Evolutionary conservation across 2,113 vertebrate genomes (phyloP).

Genomic region (Fulica atra): DNA sequence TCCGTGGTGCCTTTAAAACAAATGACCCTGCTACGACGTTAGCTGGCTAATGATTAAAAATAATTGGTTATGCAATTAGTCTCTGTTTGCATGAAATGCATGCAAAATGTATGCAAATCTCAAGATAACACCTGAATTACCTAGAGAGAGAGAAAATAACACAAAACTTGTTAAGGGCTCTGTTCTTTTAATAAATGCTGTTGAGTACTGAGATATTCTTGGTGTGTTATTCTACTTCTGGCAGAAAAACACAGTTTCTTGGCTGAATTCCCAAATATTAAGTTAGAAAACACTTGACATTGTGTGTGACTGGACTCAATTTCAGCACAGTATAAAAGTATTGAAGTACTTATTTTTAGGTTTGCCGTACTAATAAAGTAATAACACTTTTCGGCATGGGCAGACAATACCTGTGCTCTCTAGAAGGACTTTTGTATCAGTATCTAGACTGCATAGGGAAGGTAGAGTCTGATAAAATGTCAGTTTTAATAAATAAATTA

Average conservation of each 20-base stretch:
- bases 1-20: slow-evolving; percentile 31
- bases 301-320: background rate
- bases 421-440: background rate
- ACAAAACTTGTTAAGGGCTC: slow-evolving; percentile 21
- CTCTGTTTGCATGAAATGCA: slow-evolving; percentile 17
- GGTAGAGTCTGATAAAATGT: background rate
- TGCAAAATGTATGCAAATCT: background rate
- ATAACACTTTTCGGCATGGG: background rate
- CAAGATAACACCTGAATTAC: slow-evolving; percentile 48
- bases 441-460: background rate
- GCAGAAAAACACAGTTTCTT: slow-evolving; percentile 48
- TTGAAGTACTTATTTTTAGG: slow-evolving; percentile 17
- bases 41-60: slow-evolving; percentile 52
- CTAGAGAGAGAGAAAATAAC: slow-evolving; percentile 33
- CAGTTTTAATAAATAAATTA: background rate
- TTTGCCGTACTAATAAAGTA: background rate
- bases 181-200: slow-evolving; percentile 55
- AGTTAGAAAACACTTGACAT: slow-evolving; percentile 29
- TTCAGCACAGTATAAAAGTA: slow-evolving; percentile 6
- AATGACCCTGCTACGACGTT: background rate
- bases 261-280: slow-evolving; percentile 13
- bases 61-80: slow-evolving; percentile 45
- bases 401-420: background rate
- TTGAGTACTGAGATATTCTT: slow-evolving; percentile 44
- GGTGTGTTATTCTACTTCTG: slow-evolving; percentile 42